These are phyloP conservation scores for Hippocampus kuda DNA, from an alignment of 2,797 vertebrate genomes.

Conservation along the genomic window DNA sequence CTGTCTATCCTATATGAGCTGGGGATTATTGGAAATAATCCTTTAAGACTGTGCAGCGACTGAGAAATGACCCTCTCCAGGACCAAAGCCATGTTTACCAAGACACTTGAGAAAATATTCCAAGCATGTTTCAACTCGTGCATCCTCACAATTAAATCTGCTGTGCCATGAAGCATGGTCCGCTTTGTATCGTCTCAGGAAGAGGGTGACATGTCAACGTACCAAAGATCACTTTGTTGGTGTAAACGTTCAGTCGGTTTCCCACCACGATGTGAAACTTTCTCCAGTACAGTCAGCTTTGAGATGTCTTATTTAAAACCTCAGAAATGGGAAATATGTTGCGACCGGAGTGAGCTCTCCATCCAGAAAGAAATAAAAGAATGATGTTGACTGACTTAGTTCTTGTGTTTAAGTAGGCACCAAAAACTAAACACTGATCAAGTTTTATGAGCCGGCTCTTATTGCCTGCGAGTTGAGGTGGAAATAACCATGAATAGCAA, in stretches of 20 bases:
- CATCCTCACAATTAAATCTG: slow-evolving; percentile 1
- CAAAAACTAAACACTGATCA: slow-evolving; percentile 25
- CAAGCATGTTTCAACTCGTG: slow-evolving; percentile 8
- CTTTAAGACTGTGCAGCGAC: slow-evolving; percentile 71
- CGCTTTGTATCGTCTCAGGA: slow-evolving; percentile 27
- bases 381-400: slow-evolving; percentile 15
- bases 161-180: slow-evolving; percentile 1
- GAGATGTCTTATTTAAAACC: slow-evolving; percentile 6
- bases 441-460: slow-evolving; percentile 29
- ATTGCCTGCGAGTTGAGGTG: slow-evolving; percentile 1
- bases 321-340: slow-evolving; percentile 12
- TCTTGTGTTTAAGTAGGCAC: slow-evolving; percentile 17
- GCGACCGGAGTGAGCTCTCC: neutral
- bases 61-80: slow-evolving; percentile 40
- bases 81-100: slow-evolving; percentile 22
- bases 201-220: slow-evolving; percentile 15
- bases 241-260: neutral
- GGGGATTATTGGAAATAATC: slow-evolving; percentile 88
- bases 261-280: neutral
- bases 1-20: slow-evolving; percentile 89
- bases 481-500: slow-evolving; percentile 14
- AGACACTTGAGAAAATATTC: neutral
- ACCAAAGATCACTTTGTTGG: slow-evolving; percentile 14
- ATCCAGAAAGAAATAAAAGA: slow-evolving; percentile 36
- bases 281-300: neutral